Conservation (phyloP, 1,140 invertebrate species). For the Schlechtendalia chinensis region DNA sequence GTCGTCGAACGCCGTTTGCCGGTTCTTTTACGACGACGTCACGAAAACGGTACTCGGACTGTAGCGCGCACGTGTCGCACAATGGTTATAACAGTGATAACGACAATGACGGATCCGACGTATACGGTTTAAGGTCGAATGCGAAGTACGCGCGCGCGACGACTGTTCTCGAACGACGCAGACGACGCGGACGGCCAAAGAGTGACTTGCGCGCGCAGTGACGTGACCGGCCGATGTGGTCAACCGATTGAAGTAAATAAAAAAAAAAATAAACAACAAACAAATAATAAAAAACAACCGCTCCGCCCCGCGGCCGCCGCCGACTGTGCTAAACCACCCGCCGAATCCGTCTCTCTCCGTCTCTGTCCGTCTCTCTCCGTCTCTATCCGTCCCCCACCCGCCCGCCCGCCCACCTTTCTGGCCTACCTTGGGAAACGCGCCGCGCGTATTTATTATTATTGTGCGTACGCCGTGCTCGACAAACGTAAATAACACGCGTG, state of each 20-base stretch:
- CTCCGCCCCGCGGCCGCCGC: neutral
- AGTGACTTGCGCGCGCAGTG: conserved; percentile 22
- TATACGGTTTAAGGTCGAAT: too few species aligned
- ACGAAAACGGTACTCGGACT: too few species aligned
- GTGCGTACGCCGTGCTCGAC: too few species aligned
- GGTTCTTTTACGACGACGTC: too few species aligned
- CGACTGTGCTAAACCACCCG: conserved; percentile 6
- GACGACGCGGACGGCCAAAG: conserved; percentile 4
- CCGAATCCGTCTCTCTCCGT: conserved; percentile 4
- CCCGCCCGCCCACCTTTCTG: too few species aligned
- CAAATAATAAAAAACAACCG: neutral
- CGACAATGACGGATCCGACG: too few species aligned
- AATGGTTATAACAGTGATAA: too few species aligned
- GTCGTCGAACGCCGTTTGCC: too few species aligned
- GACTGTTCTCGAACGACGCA: neutral
- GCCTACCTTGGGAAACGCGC: conserved; percentile 5
- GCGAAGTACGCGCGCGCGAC: neutral
- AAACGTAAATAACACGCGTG: too few species aligned
- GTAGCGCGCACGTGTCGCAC: too few species aligned
- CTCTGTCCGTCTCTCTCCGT: neutral
- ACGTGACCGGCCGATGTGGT: conserved; percentile 41
- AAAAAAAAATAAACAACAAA: conserved; percentile 5
- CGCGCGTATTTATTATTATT: neutral
- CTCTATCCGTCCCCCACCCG: too few species aligned
- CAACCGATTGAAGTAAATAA: conserved; percentile 16